These are phyloP conservation scores for Onychostruthus taczanowskii DNA, from an alignment of 2,113 vertebrate species.

Conservation along the genomic window DNA sequence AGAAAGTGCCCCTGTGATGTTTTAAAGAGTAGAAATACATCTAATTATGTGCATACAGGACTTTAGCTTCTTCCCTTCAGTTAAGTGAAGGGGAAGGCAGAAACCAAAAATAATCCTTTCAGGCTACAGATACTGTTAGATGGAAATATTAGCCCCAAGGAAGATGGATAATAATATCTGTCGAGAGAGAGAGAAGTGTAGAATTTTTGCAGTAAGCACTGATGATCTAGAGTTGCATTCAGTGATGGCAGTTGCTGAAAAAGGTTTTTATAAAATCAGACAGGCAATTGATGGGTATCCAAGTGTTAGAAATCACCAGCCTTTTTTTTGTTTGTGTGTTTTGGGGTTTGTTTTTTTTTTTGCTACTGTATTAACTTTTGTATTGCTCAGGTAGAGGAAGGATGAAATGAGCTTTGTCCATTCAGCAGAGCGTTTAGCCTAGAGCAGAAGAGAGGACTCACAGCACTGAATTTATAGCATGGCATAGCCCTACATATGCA, in stretches of 20 bases:
- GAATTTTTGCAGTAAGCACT: background rate
- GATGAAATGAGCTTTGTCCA: background rate
- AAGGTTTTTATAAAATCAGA: background rate
- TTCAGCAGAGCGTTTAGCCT: background rate
- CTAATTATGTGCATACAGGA: background rate
- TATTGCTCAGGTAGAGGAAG: background rate
- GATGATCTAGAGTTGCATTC: background rate
- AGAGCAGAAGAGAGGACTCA: background rate
- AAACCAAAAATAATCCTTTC: background rate
- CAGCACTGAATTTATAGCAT: background rate
- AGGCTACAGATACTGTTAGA: background rate
- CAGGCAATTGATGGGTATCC: background rate
- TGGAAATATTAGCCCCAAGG: background rate
- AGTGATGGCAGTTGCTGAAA: background rate
- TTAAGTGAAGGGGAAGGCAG: background rate
- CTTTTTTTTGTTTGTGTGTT: background rate
- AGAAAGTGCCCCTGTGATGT: background rate
- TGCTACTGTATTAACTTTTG: background rate
- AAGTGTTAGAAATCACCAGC: background rate
- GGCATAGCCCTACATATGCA: background rate
- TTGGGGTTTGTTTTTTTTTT: background rate
- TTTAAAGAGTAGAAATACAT: background rate
- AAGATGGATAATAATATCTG: background rate
- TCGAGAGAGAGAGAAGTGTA: background rate
- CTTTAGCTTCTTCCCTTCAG: background rate